A percentile compares a stretch with the other conserved stretches of the same genome.
Evolutionary conservation across 2,888 invertebrate genomes (phyloP).

Genomic region (Drosophila ochracea): DNA sequence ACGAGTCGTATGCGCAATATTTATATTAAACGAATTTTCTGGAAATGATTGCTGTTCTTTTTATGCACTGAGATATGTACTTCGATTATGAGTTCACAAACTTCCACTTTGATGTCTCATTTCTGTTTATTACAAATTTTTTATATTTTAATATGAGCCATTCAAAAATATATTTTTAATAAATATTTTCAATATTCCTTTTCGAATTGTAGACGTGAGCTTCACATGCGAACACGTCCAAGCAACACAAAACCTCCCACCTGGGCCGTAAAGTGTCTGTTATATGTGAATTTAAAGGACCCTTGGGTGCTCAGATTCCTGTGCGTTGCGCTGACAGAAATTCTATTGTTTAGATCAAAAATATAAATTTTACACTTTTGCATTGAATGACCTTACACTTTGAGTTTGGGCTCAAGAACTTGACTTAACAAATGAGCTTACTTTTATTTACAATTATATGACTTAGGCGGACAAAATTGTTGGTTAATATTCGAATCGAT

Average conservation of each 20-base stretch:
- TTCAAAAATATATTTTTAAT: constrained; percentile 26
- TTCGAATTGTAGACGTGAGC: neutral
- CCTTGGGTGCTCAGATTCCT: constrained; percentile 1
- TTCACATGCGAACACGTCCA: neutral
- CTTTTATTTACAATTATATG: neutral
- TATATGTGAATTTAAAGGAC: constrained; percentile 50
- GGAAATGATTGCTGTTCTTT: neutral
- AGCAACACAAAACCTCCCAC: neutral
- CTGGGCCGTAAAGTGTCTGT: constrained; percentile 29
- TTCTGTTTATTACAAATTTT: constrained; percentile 19
- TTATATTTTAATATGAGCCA: constrained; percentile 36
- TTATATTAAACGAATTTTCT: constrained; percentile 26
- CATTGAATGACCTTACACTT: constrained; percentile 28
- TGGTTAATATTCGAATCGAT: constrained; percentile 12
- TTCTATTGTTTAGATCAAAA: neutral
- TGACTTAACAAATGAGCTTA: neutral
- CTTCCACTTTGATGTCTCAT: constrained; percentile 45
- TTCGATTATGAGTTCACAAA: constrained; percentile 1
- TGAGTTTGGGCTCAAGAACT: constrained; percentile 1
- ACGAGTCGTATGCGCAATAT: constrained; percentile 47
- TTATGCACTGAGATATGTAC: constrained; percentile 17
- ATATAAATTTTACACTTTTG: constrained; percentile 7
- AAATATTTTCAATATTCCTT: constrained; percentile 17
- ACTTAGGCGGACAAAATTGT: constrained; percentile 10
- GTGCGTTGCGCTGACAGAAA: neutral